Evolutionary conservation across 2,113 vertebrate genomes (phyloP), one percentile per base, ranked within the genome.

Genomic region (Mormyrus lacerda): DNA sequence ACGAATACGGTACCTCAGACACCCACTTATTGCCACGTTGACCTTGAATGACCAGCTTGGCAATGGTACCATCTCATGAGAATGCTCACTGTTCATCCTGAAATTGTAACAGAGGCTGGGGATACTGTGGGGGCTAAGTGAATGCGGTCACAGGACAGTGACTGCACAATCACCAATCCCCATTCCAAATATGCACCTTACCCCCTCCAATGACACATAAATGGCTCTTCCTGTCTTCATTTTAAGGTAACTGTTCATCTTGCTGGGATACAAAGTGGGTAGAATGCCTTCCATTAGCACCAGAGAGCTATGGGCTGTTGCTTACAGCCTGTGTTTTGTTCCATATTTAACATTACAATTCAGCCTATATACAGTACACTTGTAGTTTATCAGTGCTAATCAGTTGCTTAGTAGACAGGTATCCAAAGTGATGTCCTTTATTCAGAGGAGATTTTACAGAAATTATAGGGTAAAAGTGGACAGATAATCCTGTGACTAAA

Each of bases 401-500:
- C 27, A 76, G 69, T 79, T 79, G 31, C 6, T 79, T 79, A 42
- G 73, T 13, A 42, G 73, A 79, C 73, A 79, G 35, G 17, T 19
- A 79, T 79, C 73, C 5, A 42, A 79, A 79, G 35, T 79, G 35
- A 19, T 79, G 4, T 42, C 11, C 39, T 42, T 79, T 79, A 79
- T 42, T 79, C 35, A 19, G 13, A 79, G 31, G 31, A 76, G 31
- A 39, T 13, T 10, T 39, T 42, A 17, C 0, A 17, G 35, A 42
- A 19, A 42, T 79, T 39, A 79, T 35, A 35, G 6, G 2, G 31
- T 6, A 42, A 13, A 69, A n/a, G 58, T n/a, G 42, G 85, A 44
- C 53, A 53, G 89, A 86, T 88, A 85, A 87, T 79, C 47, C 53
- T 42, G 55, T 87, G 87, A 27, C 58, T 88, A 2, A 45, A 55